Evolutionary conservation across 2,797 vertebrate species (phyloP).

Genomic region (Galago senegalensis): DNA sequence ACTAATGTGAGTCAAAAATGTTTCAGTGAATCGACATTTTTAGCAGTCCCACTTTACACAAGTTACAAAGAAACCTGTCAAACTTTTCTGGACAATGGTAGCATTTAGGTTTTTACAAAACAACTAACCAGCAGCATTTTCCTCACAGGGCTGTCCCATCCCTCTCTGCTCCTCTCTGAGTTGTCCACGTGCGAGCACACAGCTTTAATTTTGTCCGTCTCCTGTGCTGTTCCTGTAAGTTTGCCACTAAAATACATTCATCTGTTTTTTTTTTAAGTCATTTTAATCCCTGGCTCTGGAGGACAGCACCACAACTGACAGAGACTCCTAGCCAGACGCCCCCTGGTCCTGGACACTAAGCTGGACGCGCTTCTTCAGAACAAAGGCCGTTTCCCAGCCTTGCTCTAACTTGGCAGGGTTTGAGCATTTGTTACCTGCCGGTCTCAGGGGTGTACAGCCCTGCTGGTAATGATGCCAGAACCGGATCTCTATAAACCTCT

Average conservation of each 20-base stretch:
- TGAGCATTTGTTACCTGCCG: not conserved
- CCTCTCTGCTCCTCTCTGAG: conserved; percentile 19
- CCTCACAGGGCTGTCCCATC: not conserved
- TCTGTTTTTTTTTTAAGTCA: no score
- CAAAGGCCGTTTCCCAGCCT: not conserved
- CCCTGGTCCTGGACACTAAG: not conserved
- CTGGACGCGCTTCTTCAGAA: not conserved
- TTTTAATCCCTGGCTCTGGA: not conserved
- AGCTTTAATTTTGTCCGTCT: not conserved
- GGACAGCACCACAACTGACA: not conserved
- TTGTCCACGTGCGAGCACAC: not conserved
- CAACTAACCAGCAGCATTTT: not conserved
- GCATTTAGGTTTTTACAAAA: conserved; percentile 89
- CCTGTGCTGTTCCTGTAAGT: not conserved
- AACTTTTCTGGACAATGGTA: conserved; percentile 88
- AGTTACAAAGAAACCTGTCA: not conserved
- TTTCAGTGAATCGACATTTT: not conserved
- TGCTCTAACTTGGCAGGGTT: not conserved
- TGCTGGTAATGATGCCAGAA: not conserved
- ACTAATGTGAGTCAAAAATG: not conserved
- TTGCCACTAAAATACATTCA: not conserved
- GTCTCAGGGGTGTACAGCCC: not conserved
- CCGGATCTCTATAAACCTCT: not conserved
- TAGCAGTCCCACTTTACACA: not conserved
- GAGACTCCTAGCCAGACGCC: no score